These are phyloP conservation scores for Aporrectodea caliginosa DNA, from an alignment of 1,140 invertebrate genomes.

Conservation along the genomic window DNA sequence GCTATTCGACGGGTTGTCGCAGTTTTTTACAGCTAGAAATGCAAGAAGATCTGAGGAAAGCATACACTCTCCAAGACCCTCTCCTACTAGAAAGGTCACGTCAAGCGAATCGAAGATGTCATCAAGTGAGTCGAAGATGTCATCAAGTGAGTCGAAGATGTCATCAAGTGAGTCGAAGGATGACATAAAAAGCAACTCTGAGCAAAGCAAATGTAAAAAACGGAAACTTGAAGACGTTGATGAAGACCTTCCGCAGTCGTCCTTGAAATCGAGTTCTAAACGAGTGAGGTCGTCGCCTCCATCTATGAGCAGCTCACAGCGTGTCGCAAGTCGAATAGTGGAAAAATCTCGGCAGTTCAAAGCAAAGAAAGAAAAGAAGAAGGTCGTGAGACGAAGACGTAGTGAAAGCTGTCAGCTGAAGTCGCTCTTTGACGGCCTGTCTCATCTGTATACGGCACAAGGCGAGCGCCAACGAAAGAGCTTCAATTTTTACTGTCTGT, in stretches of 20 bases:
- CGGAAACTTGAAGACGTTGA: not conserved
- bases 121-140: too few species aligned
- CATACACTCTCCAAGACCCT: not conserved
- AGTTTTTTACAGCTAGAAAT: not conserved
- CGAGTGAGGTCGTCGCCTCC: not conserved
- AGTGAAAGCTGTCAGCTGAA: slow-evolving; percentile 64
- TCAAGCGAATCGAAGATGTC: too few species aligned
- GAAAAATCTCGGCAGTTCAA: not conserved
- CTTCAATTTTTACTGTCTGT: slow-evolving; percentile 4
- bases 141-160: too few species aligned
- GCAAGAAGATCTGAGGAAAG: not conserved
- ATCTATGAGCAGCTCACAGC: not conserved
- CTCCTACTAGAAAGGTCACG: not conserved
- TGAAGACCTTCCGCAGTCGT: not conserved
- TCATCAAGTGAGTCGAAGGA: not conserved
- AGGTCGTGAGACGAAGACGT: not conserved
- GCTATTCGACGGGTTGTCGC: not conserved
- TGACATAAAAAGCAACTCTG: not conserved
- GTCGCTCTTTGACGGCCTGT: slow-evolving; percentile 76
- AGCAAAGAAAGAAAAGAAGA: not conserved
- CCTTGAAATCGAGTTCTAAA: not conserved
- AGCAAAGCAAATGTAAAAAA: not conserved
- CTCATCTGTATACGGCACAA: slow-evolving; percentile 73
- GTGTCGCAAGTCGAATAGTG: not conserved
- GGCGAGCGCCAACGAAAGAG: slow-evolving; percentile 59